A percentile compares a stretch with the other conserved stretches of the same genome.
These are phyloP conservation scores for Agrotis ipsilon DNA, from an alignment of 2,888 invertebrate species.

Conservation along the genomic window DNA sequence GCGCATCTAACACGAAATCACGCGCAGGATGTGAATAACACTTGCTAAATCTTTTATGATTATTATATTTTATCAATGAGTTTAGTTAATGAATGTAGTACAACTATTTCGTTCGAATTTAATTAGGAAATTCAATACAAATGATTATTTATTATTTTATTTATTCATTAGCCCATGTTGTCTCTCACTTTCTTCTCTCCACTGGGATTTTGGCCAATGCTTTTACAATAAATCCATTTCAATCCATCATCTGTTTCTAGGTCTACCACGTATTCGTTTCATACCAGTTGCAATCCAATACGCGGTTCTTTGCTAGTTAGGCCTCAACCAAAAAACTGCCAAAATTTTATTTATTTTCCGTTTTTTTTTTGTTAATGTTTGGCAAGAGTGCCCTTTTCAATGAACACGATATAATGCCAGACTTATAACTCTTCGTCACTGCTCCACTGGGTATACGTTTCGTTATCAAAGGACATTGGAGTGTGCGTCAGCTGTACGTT, in stretches of 20 bases:
- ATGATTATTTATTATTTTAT: no score
- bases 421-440: slow-evolving; percentile 46
- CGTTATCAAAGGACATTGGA: slow-evolving; percentile 64
- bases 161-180: no score
- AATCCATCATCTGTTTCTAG: no score
- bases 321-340: not conserved
- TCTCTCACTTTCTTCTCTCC: no score
- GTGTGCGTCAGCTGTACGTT: slow-evolving; percentile 66
- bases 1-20: slow-evolving; percentile 79
- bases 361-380: slow-evolving; percentile 27
- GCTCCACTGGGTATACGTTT: slow-evolving; percentile 28
- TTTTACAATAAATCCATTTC: no score
- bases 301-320: no score
- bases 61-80: slow-evolving; percentile 56
- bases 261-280: no score
- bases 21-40: slow-evolving; percentile 67
- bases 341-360: slow-evolving; percentile 1
- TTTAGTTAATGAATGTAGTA: slow-evolving; percentile 14
- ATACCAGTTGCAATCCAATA: no score
- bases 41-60: slow-evolving; percentile 65
- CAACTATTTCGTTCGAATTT: slow-evolving; percentile 15
- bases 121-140: not conserved
- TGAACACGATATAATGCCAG: slow-evolving; percentile 32
- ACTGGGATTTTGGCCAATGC: no score
- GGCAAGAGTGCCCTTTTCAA: slow-evolving; percentile 31